Evolutionary conservation across 2,113 vertebrate species (phyloP), one percentile per base, ranked within the genome.

Genomic region (Kryptolebias marmoratus): DNA sequence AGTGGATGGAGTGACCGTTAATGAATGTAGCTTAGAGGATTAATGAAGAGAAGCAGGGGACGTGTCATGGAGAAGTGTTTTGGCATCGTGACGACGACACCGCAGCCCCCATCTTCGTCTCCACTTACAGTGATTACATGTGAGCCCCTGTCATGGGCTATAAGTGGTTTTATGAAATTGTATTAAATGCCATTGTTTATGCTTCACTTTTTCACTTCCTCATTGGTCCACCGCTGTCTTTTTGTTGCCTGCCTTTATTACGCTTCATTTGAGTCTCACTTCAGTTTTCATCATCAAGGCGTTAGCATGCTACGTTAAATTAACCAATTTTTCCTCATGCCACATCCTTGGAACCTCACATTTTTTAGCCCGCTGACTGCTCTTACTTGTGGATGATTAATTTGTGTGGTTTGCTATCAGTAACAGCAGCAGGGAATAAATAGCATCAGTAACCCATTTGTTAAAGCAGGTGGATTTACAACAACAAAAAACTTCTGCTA

Each of bases 161-260:
- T 93, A 91, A 93, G 89, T 79, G 80, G 72, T 88, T 90, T 91
- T 86, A 86, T 83, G 82, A 93, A 93, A 94, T 91, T 87, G 88
- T 87, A 93, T 93, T 93, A 94, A 92, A 92, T 84, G 81, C 82
- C 77, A 92, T 89, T 93, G 91, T 93, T 93, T 93, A 91, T 91
- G 90, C 90, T 86, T 92, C 86, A 81, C 89, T 91, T 91, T 42
- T 93, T 87, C 80, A 68, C 84, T 89, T 87, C 62, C 79, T 82
- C 79, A 68, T 83, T 79, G 77, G 83, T 88, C 77, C 52, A 77
- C 53, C 53, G 7, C 81, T 70, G 66, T 83, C 72, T 84, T 85
- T 84, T 70, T 77, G 49, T 69, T 84, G 74, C 75, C 81, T 83
- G 66, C 74, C 68, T 82, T 90, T 77, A 86, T 58, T 72, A 87